A percentile compares a stretch with the other conserved stretches of the same genome.
These are phyloP conservation scores for Volucella zonaria DNA, from an alignment of 2,888 invertebrate genomes.

Conservation along the genomic window DNA sequence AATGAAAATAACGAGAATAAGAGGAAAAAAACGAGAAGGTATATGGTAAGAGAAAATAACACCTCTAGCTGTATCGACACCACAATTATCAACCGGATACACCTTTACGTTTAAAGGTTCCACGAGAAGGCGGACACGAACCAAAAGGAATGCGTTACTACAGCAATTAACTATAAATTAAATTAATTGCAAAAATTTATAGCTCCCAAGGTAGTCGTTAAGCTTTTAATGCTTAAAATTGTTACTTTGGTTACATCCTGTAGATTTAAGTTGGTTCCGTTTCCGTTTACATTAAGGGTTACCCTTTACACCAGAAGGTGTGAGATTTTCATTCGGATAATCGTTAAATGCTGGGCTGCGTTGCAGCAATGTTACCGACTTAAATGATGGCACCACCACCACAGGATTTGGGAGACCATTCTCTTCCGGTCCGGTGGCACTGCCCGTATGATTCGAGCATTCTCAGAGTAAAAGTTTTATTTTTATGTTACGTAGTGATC, in stretches of 20 bases:
- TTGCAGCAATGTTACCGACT: conserved; percentile 1
- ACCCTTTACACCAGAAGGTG: conserved; percentile 15
- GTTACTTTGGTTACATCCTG: conserved; percentile 56
- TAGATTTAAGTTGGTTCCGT: not conserved
- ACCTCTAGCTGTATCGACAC: conserved; percentile 56
- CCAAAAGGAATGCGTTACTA: conserved; percentile 56
- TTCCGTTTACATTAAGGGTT: conserved; percentile 28
- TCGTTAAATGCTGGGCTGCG: not conserved
- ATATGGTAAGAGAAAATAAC: not conserved
- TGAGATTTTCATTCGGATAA: conserved; percentile 41
- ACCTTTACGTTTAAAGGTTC: conserved; percentile 64
- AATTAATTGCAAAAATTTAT: conserved; percentile 75
- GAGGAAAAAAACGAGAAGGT: not conserved
- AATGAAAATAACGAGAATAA: conserved; percentile 26
- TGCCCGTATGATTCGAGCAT: not conserved
- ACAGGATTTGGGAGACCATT: conserved; percentile 16
- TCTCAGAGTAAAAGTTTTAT: conserved; percentile 18
- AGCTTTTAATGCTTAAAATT: conserved; percentile 75
- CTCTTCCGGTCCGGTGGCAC: conserved; percentile 6
- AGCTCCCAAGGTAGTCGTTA: conserved; percentile 75
- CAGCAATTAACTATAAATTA: conserved; percentile 75
- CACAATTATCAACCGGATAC: conserved; percentile 70
- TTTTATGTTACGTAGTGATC: conserved; percentile 2
- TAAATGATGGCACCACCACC: conserved; percentile 48
- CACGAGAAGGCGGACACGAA: conserved; percentile 28